Percentiles rank a stretch among this genome's conserved stretches.
These are phyloP conservation scores for Calliphora vomitoria DNA, from an alignment of 2,888 invertebrate species.

Conservation along the genomic window DNA sequence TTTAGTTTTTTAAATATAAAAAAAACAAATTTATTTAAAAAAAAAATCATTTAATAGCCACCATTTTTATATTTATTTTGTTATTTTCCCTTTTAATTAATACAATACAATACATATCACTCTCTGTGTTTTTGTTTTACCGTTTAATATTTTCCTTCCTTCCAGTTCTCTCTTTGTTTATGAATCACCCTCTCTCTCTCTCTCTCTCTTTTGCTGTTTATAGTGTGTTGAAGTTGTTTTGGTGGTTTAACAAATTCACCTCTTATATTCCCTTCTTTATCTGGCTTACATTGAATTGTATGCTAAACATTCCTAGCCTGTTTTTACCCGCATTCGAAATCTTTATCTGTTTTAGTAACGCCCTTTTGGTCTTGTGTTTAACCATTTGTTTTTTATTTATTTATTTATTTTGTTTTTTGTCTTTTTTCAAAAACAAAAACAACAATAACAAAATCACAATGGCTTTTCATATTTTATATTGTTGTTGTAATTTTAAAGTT, in stretches of 20 bases:
- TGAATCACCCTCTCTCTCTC: constrained; percentile 26
- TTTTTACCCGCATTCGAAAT: not conserved
- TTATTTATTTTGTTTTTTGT: constrained; percentile 20
- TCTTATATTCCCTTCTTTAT: constrained; percentile 40
- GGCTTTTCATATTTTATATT: constrained; percentile 44
- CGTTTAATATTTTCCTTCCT: constrained; percentile 29
- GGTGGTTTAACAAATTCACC: constrained; percentile 51
- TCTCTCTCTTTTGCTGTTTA: constrained; percentile 18
- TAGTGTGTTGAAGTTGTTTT: constrained; percentile 37
- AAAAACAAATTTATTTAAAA: constrained; percentile 7
- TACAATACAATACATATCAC: not conserved
- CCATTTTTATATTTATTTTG: constrained; percentile 56
- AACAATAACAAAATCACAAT: constrained; percentile 54
- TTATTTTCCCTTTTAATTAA: constrained; percentile 30
- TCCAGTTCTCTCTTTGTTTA: not conserved
- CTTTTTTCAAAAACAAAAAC: not conserved
- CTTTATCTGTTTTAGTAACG: constrained; percentile 60
- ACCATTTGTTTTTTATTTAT: constrained; percentile 50
- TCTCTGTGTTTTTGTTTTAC: constrained; percentile 36
- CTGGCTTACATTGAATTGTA: not conserved
- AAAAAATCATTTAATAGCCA: constrained; percentile 37
- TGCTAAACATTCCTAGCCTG: not conserved
- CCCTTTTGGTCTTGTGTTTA: constrained; percentile 63
- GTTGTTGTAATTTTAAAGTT: constrained; percentile 10
- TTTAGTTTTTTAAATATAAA: constrained; percentile 19